Conservation (phyloP, 2,888 invertebrate species). For the Cyclophora albipunctata region DNA sequence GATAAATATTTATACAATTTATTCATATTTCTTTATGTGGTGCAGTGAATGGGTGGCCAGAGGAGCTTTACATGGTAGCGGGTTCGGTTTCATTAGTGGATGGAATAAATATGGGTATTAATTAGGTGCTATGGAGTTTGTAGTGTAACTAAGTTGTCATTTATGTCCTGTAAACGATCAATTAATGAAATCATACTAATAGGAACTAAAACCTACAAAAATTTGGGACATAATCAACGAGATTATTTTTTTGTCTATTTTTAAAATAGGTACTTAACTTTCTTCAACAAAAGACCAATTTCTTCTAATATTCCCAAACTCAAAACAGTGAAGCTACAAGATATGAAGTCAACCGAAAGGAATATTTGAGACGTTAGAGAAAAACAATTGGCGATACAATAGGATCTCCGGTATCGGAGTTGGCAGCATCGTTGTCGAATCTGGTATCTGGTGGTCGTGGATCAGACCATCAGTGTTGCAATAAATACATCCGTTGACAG, state of each 20-base stretch:
- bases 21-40: constrained; percentile 50
- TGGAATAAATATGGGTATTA: too few relatives aligned
- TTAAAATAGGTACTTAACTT: too few relatives aligned
- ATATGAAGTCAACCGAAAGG: constrained; percentile 49
- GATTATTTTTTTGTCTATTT: too few relatives aligned
- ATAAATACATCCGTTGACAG: constrained; percentile 61
- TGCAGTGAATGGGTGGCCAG: constrained; percentile 17
- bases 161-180: too few relatives aligned
- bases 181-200: too few relatives aligned
- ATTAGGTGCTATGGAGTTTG: too few relatives aligned
- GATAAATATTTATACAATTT: constrained; percentile 71
- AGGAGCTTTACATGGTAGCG: constrained; percentile 5
- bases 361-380: constrained; percentile 40
- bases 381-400: constrained; percentile 56
- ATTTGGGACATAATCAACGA: too few relatives aligned
- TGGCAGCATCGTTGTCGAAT: constrained; percentile 59
- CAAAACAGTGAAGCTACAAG: constrained; percentile 35
- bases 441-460: constrained; percentile 45
- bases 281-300: too few relatives aligned
- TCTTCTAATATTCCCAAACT: too few relatives aligned
- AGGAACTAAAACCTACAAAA: too few relatives aligned
- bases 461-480: constrained; percentile 52
- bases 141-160: too few relatives aligned
- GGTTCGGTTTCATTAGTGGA: constrained; percentile 6
- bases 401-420: constrained; percentile 48